These are phyloP conservation scores for Amphiduros pacificus DNA, from an alignment of 2,888 invertebrate genomes.

Conservation along the genomic window DNA sequence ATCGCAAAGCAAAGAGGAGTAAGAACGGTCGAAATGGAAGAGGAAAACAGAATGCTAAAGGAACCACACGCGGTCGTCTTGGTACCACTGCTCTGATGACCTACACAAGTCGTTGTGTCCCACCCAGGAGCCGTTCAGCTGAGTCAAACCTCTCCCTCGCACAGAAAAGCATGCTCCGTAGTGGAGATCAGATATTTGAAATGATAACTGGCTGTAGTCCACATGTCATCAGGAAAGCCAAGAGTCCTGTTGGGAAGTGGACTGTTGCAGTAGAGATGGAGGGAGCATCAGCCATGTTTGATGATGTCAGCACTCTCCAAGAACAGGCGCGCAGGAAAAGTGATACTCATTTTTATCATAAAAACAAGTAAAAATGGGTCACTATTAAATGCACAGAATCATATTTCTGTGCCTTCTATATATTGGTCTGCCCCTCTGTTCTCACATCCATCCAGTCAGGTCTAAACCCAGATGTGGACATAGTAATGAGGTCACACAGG, in stretches of 20 bases:
- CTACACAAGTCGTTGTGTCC: neutral
- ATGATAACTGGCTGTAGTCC: constrained; percentile 17
- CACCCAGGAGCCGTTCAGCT: constrained; percentile 11
- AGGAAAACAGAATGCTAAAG: neutral
- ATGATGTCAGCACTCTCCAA: neutral
- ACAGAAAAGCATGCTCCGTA: constrained; percentile 8
- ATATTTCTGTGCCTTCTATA: too few species aligned
- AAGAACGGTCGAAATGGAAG: constrained; percentile 10
- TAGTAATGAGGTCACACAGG: too few species aligned
- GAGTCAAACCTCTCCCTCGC: constrained; percentile 16
- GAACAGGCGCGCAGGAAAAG: neutral
- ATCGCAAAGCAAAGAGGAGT: constrained; percentile 13
- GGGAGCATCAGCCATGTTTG: constrained; percentile 20
- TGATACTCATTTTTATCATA: constrained; percentile 5
- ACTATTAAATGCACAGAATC: too few species aligned
- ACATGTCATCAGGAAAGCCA: constrained; percentile 9
- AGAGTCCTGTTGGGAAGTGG: constrained; percentile 16
- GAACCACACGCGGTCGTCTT: neutral
- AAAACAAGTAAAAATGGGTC: too few species aligned
- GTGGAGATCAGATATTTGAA: constrained; percentile 15
- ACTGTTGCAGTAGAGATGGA: constrained; percentile 23
- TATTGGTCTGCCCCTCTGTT: too few species aligned
- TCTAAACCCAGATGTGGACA: too few species aligned
- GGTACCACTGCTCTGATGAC: constrained; percentile 5
- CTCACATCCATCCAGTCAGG: too few species aligned